These are phyloP conservation scores for Oryzias sinensis DNA, from an alignment of 2,797 vertebrate genomes.

Conservation along the genomic window DNA sequence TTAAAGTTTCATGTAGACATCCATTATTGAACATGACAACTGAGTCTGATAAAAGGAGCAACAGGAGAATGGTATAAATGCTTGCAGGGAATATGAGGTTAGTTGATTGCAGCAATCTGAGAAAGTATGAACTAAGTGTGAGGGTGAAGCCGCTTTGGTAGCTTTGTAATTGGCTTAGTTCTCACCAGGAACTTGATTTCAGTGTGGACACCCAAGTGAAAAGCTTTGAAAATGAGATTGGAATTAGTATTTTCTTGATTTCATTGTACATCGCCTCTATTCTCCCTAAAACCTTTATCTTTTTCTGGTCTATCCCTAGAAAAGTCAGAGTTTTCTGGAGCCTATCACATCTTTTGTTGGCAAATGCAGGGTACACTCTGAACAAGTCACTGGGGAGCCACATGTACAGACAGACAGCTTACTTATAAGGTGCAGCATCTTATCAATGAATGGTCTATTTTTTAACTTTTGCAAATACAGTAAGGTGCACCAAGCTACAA, in stretches of 20 bases:
- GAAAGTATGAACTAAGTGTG: background rate
- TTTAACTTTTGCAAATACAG: too few relatives aligned
- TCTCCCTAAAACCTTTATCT: background rate
- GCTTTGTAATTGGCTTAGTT: background rate
- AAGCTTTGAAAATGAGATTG: background rate
- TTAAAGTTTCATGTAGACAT: background rate
- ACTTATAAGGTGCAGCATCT: too few relatives aligned
- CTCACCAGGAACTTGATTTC: background rate
- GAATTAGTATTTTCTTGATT: background rate
- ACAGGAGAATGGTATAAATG: background rate
- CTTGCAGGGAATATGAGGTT: conserved; percentile 2
- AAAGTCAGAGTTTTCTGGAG: too few relatives aligned
- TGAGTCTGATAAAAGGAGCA: conserved; percentile 10
- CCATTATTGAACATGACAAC: conserved; percentile 10
- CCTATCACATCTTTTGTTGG: too few relatives aligned
- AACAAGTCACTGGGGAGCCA: too few relatives aligned
- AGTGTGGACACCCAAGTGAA: too few relatives aligned
- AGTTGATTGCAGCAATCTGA: background rate
- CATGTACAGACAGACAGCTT: too few relatives aligned
- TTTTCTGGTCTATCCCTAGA: too few relatives aligned
- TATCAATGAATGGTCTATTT: too few relatives aligned
- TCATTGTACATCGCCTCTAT: background rate
- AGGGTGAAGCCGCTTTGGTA: background rate
- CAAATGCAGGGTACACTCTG: too few relatives aligned
- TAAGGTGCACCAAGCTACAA: too few relatives aligned